These are phyloP conservation scores for Schizotus pectinicornis DNA, from an alignment of 2,888 invertebrate species.

Conservation along the genomic window DNA sequence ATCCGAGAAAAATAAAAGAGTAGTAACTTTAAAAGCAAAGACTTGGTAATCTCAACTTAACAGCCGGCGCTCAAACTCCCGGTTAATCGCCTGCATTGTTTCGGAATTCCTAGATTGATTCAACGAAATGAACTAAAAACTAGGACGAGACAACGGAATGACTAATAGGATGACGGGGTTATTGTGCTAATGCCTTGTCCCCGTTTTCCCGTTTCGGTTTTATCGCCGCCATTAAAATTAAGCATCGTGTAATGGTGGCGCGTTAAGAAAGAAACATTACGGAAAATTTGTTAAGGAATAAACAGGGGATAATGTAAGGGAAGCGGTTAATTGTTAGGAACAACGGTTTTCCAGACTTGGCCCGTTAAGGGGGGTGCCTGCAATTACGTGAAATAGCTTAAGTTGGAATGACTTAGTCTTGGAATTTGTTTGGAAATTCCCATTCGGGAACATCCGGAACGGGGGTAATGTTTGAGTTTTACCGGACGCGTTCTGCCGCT, in stretches of 20 bases:
- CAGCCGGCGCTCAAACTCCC: too few species aligned
- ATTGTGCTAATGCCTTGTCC: neutral
- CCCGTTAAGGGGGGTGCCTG: conserved; percentile 6
- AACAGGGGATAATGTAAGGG: conserved; percentile 36
- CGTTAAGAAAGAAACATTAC: conserved; percentile 40
- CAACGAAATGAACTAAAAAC: too few species aligned
- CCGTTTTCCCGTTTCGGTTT: conserved; percentile 8
- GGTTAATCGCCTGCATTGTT: too few species aligned
- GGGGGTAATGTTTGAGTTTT: neutral
- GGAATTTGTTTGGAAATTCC: conserved; percentile 15
- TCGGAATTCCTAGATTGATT: too few species aligned
- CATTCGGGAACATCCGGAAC: neutral
- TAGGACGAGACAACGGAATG: too few species aligned
- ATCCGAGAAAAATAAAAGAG: too few species aligned
- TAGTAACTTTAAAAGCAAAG: too few species aligned
- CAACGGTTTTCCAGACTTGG: conserved; percentile 20
- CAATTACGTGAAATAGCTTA: conserved; percentile 27
- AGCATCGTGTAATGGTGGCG: conserved; percentile 37
- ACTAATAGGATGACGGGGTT: too few species aligned
- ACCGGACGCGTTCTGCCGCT: too few species aligned
- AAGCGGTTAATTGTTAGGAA: conserved; percentile 36
- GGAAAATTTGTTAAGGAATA: conserved; percentile 38
- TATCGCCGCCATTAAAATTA: conserved; percentile 32
- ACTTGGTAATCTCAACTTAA: too few species aligned
- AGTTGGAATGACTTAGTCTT: conserved; percentile 25